Evolutionary conservation across 2,113 vertebrate genomes (phyloP).

Genomic region (Acanthisitta chloris): DNA sequence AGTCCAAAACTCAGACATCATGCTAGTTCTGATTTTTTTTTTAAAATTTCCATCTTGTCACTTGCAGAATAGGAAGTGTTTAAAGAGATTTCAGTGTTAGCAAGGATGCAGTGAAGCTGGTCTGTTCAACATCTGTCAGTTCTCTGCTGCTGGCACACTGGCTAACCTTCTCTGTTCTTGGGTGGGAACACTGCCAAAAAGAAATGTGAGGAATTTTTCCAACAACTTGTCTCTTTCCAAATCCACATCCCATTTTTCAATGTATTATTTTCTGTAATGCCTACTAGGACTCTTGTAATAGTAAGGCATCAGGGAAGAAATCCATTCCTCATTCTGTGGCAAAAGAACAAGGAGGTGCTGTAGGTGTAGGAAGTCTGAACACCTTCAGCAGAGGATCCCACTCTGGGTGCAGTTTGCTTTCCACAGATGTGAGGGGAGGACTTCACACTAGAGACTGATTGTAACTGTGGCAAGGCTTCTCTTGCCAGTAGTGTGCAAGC

Average conservation of each 20-base stretch:
- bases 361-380: neutral
- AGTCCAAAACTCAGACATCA: neutral
- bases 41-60: neutral
- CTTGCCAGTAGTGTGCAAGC: neutral
- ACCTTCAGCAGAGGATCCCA: neutral
- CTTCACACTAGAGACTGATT: neutral
- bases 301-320: neutral
- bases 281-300: neutral
- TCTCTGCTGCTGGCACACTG: neutral
- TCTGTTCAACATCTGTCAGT: neutral
- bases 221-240: neutral
- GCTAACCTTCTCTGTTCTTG: neutral
- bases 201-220: neutral
- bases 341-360: neutral
- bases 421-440: neutral
- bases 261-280: neutral
- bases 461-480: neutral
- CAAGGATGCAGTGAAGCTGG: neutral
- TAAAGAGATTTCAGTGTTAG: neutral
- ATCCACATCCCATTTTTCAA: neutral
- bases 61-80: neutral
- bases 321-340: neutral
- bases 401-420: neutral
- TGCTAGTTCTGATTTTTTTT: neutral
- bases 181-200: neutral